Conservation (phyloP, 2,888 invertebrate genomes). For the Sthenelais limicola region DNA sequence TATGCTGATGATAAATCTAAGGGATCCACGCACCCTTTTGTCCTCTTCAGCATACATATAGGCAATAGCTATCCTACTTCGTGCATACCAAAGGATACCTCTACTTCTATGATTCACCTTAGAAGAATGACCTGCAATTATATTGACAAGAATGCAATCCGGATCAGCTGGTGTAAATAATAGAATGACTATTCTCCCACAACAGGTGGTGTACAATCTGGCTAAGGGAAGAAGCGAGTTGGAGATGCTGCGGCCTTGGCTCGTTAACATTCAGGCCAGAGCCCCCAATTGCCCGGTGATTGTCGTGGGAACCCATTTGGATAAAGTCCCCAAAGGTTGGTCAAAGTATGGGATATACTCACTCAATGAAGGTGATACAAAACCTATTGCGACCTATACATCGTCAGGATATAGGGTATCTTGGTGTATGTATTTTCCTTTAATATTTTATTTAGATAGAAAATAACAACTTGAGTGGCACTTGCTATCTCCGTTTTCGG, state of each 20-base stretch:
- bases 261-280: conserved; percentile 66
- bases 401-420: too few relatives aligned
- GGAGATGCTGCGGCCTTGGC: conserved; percentile 64
- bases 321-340: conserved; percentile 57
- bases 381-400: too few relatives aligned
- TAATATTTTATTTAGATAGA: too few relatives aligned
- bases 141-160: neutral
- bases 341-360: too few relatives aligned
- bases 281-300: conserved; percentile 69
- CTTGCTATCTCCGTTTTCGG: too few relatives aligned
- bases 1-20: neutral
- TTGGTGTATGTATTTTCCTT: too few relatives aligned
- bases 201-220: conserved; percentile 65
- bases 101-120: conserved; percentile 3
- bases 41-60: neutral
- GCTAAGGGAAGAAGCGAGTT: conserved; percentile 58
- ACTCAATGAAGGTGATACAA: too few relatives aligned
- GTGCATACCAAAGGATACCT: neutral
- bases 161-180: neutral
- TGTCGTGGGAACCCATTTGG: conserved; percentile 67
- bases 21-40: neutral
- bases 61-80: neutral
- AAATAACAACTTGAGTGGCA: too few relatives aligned
- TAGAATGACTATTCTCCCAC: neutral
- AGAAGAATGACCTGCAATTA: neutral